phyloP scores from a whole-genome alignment of 1,140 invertebrate species.

The Meloidogyne hapla region DNA sequence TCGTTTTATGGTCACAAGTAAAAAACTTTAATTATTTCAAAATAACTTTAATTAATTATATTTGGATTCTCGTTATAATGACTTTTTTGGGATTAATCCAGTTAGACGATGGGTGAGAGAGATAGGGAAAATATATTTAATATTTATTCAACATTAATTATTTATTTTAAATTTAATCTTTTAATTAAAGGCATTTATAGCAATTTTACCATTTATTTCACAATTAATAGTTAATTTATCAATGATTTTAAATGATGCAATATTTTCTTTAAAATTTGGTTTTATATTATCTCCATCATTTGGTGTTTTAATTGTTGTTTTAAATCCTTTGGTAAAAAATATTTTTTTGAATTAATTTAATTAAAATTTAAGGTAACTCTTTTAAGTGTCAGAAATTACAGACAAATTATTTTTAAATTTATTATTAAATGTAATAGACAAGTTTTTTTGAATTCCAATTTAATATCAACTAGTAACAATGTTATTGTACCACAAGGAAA shows the following conservation, averaged over 20 bases:
- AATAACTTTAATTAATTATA: no score
- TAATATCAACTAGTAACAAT: no score
- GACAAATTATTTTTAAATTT: slow-evolving; percentile 3
- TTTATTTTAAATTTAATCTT: background rate
- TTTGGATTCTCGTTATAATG: no score
- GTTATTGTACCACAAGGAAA: no score
- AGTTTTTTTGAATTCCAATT: background rate
- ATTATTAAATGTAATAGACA: background rate
- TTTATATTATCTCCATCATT: background rate
- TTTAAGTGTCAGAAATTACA: slow-evolving; percentile 3
- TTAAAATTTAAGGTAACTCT: background rate
- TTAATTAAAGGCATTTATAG: background rate
- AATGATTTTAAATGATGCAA: background rate
- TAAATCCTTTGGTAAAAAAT: background rate
- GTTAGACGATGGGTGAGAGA: no score
- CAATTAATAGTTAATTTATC: background rate
- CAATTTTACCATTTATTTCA: background rate
- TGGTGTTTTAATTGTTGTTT: background rate
- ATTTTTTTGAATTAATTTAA: background rate
- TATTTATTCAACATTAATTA: background rate
- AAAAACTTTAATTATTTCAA: background rate
- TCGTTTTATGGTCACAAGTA: background rate
- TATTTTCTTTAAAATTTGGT: background rate
- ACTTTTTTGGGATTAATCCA: no score
- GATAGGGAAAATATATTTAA: no score